Evolutionary conservation across 2,888 invertebrate genomes (phyloP).

Genomic region (Antheraea assamensis): DNA sequence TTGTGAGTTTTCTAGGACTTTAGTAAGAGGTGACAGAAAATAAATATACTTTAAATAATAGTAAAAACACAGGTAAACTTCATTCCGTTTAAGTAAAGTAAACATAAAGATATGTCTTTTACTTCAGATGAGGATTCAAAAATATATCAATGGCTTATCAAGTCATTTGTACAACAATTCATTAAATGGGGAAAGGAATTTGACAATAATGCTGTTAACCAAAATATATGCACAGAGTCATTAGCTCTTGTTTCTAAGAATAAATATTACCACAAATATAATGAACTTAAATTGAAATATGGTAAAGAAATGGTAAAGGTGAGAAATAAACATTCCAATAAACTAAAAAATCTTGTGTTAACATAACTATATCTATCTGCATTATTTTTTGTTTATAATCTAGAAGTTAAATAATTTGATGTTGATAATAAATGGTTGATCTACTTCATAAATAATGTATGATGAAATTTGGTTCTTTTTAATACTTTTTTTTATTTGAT

Average conservation of each 20-base stretch:
- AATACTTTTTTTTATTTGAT: no score
- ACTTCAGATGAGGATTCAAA: slow-evolving; percentile 52
- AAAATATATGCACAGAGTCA: slow-evolving; percentile 75
- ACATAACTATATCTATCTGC: neutral
- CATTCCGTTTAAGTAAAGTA: no score
- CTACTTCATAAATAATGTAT: no score
- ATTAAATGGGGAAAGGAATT: slow-evolving; percentile 83
- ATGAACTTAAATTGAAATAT: slow-evolving; percentile 89
- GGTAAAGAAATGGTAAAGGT: slow-evolving; percentile 87
- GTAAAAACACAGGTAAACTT: neutral
- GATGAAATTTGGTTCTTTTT: no score
- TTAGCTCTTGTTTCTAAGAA: slow-evolving; percentile 85
- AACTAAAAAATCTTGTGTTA: neutral
- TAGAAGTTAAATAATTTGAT: neutral
- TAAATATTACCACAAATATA: slow-evolving; percentile 87
- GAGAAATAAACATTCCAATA: slow-evolving; percentile 21
- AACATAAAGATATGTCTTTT: neutral
- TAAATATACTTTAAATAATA: neutral
- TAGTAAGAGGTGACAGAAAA: neutral
- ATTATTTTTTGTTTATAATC: neutral
- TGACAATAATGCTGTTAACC: slow-evolving; percentile 35
- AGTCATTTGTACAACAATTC: slow-evolving; percentile 82
- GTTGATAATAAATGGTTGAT: no score
- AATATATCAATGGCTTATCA: slow-evolving; percentile 78
- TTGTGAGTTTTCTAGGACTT: no score